Base-by-base conservation (phyloP, 2,888 invertebrate species). In the Cylindroiulus punctatus region DNA sequence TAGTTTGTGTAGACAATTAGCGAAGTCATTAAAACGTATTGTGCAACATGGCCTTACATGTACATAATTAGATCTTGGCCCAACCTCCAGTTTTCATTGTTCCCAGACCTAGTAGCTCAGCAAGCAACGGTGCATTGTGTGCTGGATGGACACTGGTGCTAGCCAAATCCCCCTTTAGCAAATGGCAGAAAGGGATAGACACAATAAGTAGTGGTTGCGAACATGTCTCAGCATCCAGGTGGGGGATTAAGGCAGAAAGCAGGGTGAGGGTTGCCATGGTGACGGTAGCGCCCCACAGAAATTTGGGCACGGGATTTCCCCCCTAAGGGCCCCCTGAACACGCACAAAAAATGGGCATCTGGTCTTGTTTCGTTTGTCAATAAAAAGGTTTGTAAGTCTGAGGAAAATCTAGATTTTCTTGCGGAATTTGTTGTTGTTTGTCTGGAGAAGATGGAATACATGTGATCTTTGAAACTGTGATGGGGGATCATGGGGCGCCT, bases 161-260 rank as follows among this genome's bases (percentile, higher is more conserved):
- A 57, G n/a, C n/a, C n/a, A n/a, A n/a, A 57, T 57, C 57, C 57
- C 57, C 57, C 57, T 57, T 57, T 57, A n/a, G 57, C 57, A n/a
- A 57, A 57, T 57, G 57, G n/a, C n/a, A 57, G 57, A 57, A 57
- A 57, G 57, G 57, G 57, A 19, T 57, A 57, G n/a, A 57, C 57
- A n/a, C n/a, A n/a, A n/a, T 5, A n/a, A n/a, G 57, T 4, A 5
- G 57, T 19, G 57, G 57, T 57, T 5, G 57, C 57, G n/a, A n/a
- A 4, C 57, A 57, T 57, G 57, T 57, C 57, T 57, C 57, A 57
- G 57, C 57, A 57, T 57, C 57, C 57, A 57, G 57, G 57, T 57
- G 57, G 57, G 57, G 57, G 57, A 57, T 57, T 57, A 57, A 57
- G 57, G 57, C 57, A 57, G 57, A n/a, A 57, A 57, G n/a, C 57